phyloP scores from a whole-genome alignment of 2,888 invertebrate genomes.

The Rhagium mordax region DNA sequence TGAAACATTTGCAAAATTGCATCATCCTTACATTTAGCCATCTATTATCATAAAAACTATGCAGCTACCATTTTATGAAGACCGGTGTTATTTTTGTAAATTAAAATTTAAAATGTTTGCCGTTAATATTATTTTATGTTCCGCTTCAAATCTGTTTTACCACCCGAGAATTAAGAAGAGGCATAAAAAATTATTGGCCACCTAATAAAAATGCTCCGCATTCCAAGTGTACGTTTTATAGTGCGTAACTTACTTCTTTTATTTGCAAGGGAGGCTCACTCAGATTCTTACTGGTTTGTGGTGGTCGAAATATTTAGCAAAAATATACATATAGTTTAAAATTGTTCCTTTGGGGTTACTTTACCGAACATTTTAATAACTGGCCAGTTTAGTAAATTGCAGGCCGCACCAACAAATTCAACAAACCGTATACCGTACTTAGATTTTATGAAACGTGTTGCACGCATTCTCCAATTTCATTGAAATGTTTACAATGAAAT shows the following conservation, averaged over 20 bases:
- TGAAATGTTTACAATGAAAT: constrained; percentile 14
- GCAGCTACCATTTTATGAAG: no score
- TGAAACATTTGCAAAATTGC: no score
- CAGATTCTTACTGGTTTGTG: neutral
- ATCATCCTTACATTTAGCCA: no score
- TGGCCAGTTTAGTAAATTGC: no score
- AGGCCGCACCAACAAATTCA: neutral
- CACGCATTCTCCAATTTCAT: neutral
- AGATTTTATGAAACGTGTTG: neutral
- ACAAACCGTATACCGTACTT: neutral
- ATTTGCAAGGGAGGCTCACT: neutral
- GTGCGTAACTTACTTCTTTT: neutral
- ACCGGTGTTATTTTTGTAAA: no score
- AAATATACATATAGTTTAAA: no score
- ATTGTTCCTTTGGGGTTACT: no score
- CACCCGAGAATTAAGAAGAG: neutral
- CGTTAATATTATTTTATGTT: neutral
- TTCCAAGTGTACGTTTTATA: constrained; percentile 1
- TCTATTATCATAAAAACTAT: no score
- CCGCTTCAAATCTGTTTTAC: neutral
- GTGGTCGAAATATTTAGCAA: no score
- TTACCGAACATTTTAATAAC: no score
- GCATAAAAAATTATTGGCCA: neutral
- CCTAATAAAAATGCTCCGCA: constrained; percentile 6
- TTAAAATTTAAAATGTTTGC: no score